A percentile compares a stretch with the other conserved stretches of the same genome.
These are phyloP conservation scores for Armadillidium nasatum DNA, from an alignment of 1,140 invertebrate species.

Conservation along the genomic window DNA sequence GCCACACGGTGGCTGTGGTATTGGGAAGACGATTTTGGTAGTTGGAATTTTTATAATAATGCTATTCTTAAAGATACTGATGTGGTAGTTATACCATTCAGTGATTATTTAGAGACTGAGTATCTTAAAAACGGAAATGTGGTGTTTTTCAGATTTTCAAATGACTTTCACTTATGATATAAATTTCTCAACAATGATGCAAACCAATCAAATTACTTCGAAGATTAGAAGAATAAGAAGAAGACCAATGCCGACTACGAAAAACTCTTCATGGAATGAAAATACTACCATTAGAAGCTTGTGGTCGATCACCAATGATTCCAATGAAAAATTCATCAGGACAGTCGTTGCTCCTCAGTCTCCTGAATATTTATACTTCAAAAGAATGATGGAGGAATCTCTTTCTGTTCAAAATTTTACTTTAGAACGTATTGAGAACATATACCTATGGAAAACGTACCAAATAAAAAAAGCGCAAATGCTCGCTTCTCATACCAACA, in stretches of 20 bases:
- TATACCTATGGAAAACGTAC: conserved; percentile 36
- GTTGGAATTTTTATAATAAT: conserved; percentile 27
- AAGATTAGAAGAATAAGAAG: conserved; percentile 26
- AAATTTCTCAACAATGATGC: conserved; percentile 19
- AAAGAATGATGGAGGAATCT: conserved; percentile 23
- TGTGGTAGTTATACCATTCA: conserved; percentile 29
- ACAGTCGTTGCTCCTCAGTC: conserved; percentile 6
- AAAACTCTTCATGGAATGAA: neutral
- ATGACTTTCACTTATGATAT: conserved; percentile 16
- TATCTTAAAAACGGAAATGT: neutral
- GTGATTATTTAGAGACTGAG: conserved; percentile 33
- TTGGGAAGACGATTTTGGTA: conserved; percentile 27
- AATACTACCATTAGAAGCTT: conserved; percentile 26
- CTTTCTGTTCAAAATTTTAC: conserved; percentile 6
- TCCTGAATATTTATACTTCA: conserved; percentile 33
- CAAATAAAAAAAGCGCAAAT: conserved; percentile 37
- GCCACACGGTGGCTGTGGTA: conserved; percentile 40
- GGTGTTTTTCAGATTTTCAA: conserved; percentile 12
- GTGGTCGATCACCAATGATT: conserved; percentile 4
- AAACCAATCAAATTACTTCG: conserved; percentile 7
- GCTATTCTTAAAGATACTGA: conserved; percentile 4
- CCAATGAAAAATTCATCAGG: conserved; percentile 18
- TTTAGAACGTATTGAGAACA: conserved; percentile 34
- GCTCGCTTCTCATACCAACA: conserved; percentile 8
- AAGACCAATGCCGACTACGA: conserved; percentile 18